Base-by-base conservation (phyloP, 2,797 vertebrate species). In the Ctenochaetus hawaiiensis region DNA sequence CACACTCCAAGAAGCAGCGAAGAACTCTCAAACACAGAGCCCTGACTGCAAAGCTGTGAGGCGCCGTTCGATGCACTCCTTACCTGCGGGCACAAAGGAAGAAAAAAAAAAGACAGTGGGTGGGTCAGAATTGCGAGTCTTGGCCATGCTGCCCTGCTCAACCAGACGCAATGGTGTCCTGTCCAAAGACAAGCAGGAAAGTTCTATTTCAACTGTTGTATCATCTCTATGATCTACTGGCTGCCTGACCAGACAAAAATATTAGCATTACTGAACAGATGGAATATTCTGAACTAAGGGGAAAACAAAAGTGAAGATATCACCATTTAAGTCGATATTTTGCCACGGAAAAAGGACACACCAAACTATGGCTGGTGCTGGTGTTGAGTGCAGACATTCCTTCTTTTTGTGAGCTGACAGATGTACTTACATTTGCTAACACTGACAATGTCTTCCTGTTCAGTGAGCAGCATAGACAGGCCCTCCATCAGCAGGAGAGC, bases 401-500 rank as follows among this genome's bases (percentile, higher is more conserved):
- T 1, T 34, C 30, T 34, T 34, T 34, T 7, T 34, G 30, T 34
- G 30, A 34, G 56, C 14, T 10, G 48, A 41, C 6, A 18, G 41
- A 41, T 37, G 54, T 0, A 66, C 93, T 96, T 84, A 99, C 98
- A 99, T 93, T 97, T 99, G 93, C 89, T 95, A 43, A 99, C 93
- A 82, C 95, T 98, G 87, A 98, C 95, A 77, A 99, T 94, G 86
- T 99, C 98, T 0, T 95, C 93, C 89, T 96, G 96, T 77, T 98
- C 97, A 0, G 96, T 96, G 73, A 99, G 97, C 76, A 99, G 96
- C 87, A 95, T 94, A 52, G 96, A 94, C 48, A 99, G 93, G 17
- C 98, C 98, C 85, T 99, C 97, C 97, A 99, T 96, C 67, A 99
- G 94, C 90, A 99, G 92, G 67, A 99, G 93, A 26, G 98, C 98